Evolutionary conservation across 2,888 invertebrate species (phyloP), one percentile per base, ranked within the genome.

Genomic region (Physocephala rufipes): DNA sequence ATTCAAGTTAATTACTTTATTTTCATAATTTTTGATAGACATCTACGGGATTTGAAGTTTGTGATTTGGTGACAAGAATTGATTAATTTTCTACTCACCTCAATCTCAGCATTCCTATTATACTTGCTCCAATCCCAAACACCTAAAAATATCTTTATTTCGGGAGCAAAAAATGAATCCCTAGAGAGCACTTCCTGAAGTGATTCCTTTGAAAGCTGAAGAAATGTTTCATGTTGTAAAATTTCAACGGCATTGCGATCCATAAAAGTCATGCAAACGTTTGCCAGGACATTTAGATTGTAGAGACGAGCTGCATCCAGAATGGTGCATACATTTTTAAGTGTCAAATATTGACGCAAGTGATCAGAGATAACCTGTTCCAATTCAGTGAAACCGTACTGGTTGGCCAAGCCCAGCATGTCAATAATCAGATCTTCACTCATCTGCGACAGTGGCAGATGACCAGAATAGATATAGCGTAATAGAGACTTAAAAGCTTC

Each of bases 111-210:
- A 74, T 89, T 89, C 72, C 90, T 89, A 87, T 97, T 96, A 36
- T 91, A 90, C 77, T 90, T 91, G 78, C 93, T 92, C 98, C 98
- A 99, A 71, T 88, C 89, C 83, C 91, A 90, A 0, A 98, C 94
- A 0, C 96, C 95, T 79, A 91, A 89, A 87, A 99, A 99, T 76
- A 99, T 97, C 79, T 97, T 94, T 51, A 95, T 95, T 87, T 99
- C 99, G 0, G 94, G 92, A 0, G 96, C 97, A 88, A 95, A 99
- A 87, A 99, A 99, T 9, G 98, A 97, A 86, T 99, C 95, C 65
- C 98, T 89, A 66, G 91, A 90, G 45, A 99, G 88, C 12, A 99
- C 89, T 82, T 95, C 94, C 80, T 92, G 91, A 68, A 99, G 86
- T 0, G 97, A 85, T 76, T 85, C 85, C 84, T 93, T 91, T 63